Conservation (phyloP, 2,888 invertebrate genomes). For the Ametastegia equiseti region DNA sequence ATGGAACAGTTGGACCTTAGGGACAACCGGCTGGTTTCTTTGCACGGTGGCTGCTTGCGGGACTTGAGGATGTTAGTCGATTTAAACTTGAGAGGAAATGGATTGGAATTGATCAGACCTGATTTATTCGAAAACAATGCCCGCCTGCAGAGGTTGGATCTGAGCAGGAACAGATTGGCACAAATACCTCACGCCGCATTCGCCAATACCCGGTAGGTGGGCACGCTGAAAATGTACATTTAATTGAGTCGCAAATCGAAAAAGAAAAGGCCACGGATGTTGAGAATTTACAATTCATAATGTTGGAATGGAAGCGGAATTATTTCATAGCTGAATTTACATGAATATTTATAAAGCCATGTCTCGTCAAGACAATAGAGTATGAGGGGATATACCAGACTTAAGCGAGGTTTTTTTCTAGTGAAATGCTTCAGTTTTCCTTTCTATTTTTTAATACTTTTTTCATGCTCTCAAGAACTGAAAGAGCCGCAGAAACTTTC, state of each 20-base stretch:
- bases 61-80: slow-evolving; percentile 82
- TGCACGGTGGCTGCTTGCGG: slow-evolving; percentile 82
- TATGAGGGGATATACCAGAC: background rate
- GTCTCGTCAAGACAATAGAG: background rate
- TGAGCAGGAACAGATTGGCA: slow-evolving; percentile 86
- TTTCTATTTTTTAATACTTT: slow-evolving; percentile 22
- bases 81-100: slow-evolving; percentile 87
- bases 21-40: slow-evolving; percentile 84
- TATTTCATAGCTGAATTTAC: background rate
- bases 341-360: background rate
- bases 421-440: slow-evolving; percentile 19
- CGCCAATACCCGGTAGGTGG: slow-evolving; percentile 75
- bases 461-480: background rate
- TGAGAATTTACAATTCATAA: background rate
- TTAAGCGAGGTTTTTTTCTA: background rate
- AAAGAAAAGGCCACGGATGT: background rate
- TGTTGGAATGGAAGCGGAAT: background rate
- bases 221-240: background rate
- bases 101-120: slow-evolving; percentile 84
- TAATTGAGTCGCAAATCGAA: background rate
- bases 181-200: slow-evolving; percentile 83
- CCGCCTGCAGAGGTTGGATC: slow-evolving; percentile 82
- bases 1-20: slow-evolving; percentile 87
- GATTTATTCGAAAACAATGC: slow-evolving; percentile 83
- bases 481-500: slow-evolving; percentile 14